A percentile compares a stretch with the other conserved stretches of the same genome.
These are phyloP conservation scores for Cheilosia soror DNA, from an alignment of 2,888 invertebrate genomes.

Conservation along the genomic window DNA sequence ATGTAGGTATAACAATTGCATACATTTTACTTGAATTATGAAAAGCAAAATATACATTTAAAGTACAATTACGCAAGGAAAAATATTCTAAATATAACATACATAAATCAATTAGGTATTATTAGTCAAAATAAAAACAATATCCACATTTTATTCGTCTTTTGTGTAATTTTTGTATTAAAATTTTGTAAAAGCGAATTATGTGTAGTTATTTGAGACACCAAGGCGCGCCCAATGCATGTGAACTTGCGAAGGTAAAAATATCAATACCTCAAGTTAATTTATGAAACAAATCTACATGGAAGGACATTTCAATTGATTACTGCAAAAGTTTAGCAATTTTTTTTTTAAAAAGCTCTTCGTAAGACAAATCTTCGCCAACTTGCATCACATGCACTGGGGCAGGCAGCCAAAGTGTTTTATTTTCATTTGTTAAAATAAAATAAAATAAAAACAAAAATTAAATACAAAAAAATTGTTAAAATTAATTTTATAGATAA, in stretches of 20 bases:
- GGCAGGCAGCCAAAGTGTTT: neutral
- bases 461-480: neutral
- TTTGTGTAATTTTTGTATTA: neutral
- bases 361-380: neutral
- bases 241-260: neutral
- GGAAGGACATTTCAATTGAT: neutral
- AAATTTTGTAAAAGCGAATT: neutral
- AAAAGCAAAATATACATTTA: constrained; percentile 2
- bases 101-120: constrained; percentile 2
- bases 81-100: neutral
- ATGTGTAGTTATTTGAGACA: neutral
- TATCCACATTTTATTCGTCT: constrained; percentile 6
- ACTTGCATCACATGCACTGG: neutral
- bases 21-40: neutral
- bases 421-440: neutral
- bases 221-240: neutral
- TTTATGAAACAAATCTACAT: neutral
- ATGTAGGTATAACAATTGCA: too few species aligned
- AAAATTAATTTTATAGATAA: constrained; percentile 7
- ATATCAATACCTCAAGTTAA: constrained; percentile 5
- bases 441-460: neutral
- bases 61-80: constrained; percentile 3
- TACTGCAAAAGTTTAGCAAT: neutral
- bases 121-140: neutral
- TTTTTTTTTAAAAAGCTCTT: neutral